Evolutionary conservation across 1,140 invertebrate species (phyloP).

Genomic region (Trypoxylus dichotomus): DNA sequence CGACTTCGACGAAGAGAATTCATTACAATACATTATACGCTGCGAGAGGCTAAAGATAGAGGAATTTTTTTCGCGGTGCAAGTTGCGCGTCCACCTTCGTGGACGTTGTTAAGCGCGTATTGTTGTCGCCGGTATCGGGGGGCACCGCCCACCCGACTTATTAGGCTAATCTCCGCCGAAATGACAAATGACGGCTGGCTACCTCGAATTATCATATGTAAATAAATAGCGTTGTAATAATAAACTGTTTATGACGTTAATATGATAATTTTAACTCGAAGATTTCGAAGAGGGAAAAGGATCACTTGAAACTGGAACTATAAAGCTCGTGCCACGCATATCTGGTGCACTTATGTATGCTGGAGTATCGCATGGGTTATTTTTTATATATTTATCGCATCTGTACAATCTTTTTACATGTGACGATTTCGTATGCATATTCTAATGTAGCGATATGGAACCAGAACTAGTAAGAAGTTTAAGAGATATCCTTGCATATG

Average conservation of each 20-base stretch:
- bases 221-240: not conserved
- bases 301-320: not conserved
- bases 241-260: slow-evolving; percentile 7
- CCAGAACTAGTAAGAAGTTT: too few relatives aligned
- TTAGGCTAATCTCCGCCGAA: not conserved
- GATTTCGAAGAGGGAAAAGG: not conserved
- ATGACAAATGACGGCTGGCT: not conserved
- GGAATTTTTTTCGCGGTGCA: not conserved
- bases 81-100: not conserved
- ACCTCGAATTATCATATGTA: not conserved
- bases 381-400: too few relatives aligned
- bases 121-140: not conserved
- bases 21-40: not conserved
- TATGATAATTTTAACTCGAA: not conserved
- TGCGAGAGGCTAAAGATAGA: not conserved
- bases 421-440: too few relatives aligned
- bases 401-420: too few relatives aligned
- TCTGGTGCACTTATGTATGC: too few relatives aligned
- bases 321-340: too few relatives aligned
- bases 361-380: too few relatives aligned
- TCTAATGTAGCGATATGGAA: too few relatives aligned
- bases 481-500: too few relatives aligned
- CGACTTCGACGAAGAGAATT: not conserved
- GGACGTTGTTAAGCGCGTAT: not conserved
- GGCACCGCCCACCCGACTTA: not conserved